A percentile compares a stretch with the other conserved stretches of the same genome.
phyloP scores from a whole-genome alignment of 2,113 vertebrate genomes.

The Charina bottae region DNA sequence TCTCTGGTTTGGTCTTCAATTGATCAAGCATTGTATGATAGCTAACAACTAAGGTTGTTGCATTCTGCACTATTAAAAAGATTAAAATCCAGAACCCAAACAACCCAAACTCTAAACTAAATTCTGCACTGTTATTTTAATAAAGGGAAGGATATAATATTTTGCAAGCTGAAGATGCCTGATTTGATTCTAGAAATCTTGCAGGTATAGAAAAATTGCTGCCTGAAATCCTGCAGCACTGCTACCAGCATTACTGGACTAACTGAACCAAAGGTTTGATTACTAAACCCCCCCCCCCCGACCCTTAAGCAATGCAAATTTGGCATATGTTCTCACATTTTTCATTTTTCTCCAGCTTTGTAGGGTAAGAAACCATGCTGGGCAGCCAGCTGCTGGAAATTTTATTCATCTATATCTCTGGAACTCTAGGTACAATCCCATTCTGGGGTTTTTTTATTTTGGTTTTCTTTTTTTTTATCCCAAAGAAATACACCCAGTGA shows the following conservation, averaged over 20 bases:
- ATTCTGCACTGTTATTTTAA: neutral
- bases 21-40: neutral
- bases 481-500: neutral
- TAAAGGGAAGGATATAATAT: neutral
- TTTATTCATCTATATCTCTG: neutral
- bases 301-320: neutral
- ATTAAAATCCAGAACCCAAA: neutral
- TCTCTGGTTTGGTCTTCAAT: neutral
- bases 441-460: neutral
- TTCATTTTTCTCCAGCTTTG: neutral
- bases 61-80: neutral
- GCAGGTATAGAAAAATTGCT: neutral
- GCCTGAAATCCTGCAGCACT: neutral
- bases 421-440: neutral
- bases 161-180: neutral
- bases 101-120: neutral
- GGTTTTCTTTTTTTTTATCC: neutral
- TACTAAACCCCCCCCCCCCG: neutral
- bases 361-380: neutral
- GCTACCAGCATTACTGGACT: neutral
- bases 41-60: neutral
- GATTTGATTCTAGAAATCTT: neutral
- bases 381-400: neutral
- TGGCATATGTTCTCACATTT: neutral
- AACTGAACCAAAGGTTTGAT: neutral